Conservation (phyloP, 2,797 vertebrate genomes). For the Botia kubotai region DNA sequence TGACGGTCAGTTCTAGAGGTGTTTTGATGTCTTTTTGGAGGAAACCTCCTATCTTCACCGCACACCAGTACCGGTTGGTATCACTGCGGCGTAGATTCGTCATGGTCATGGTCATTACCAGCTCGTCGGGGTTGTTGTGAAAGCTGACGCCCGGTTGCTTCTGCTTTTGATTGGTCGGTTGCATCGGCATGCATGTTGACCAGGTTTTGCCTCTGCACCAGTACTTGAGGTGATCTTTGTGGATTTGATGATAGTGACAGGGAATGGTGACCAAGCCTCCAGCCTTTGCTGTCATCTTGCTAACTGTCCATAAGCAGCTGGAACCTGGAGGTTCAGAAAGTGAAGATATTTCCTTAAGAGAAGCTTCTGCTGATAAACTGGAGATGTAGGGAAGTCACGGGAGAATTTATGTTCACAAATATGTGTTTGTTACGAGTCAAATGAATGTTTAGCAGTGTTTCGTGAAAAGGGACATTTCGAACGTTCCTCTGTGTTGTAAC, state of each 20-base stretch:
- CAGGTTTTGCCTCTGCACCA: conserved; percentile 61
- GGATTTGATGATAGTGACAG: conserved; percentile 52
- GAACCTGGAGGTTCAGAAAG: conserved; percentile 20
- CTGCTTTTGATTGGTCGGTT: not conserved
- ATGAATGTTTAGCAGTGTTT: not conserved
- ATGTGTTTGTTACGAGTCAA: not conserved
- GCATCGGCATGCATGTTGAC: conserved; percentile 20
- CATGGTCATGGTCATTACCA: conserved; percentile 55
- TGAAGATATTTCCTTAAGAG: not conserved
- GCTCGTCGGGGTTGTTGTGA: conserved; percentile 45
- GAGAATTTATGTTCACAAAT: not conserved
- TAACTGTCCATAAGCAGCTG: conserved; percentile 50
- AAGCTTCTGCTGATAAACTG: not conserved
- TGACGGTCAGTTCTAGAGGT: conserved; percentile 45
- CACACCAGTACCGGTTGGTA: conserved; percentile 59
- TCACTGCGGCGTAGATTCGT: conserved; percentile 43
- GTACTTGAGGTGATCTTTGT: conserved; percentile 40
- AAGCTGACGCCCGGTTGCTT: conserved; percentile 26
- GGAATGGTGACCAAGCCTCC: conserved; percentile 50
- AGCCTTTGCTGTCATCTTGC: conserved; percentile 25
- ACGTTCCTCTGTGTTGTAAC: not conserved
- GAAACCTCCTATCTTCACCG: not conserved
- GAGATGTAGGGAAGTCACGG: not conserved
- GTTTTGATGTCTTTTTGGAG: not conserved
- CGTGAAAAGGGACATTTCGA: not conserved